Evolutionary conservation across 2,113 vertebrate genomes (phyloP), one percentile per base, ranked within the genome.

Genomic region (Trochalopteron elliotii): DNA sequence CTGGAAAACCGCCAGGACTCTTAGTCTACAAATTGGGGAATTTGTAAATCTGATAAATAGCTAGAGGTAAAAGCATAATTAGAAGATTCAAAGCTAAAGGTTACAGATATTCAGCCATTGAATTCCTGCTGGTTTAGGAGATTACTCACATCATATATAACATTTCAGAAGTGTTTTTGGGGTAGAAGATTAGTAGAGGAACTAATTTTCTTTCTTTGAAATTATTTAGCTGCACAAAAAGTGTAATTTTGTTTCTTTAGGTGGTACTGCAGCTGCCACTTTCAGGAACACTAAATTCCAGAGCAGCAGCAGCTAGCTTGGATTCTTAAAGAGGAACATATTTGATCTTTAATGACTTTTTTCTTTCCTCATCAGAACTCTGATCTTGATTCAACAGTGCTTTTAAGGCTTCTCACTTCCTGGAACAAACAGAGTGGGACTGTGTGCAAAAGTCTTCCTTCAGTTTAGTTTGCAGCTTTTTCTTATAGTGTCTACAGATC

Each of bases 11-110:
- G 94, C 12, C 64, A 68, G 59, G 80, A 91, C 50, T 20, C 81
- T 93, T 89, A 96, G 65, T 96, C 60, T 95, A 7, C 59, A n/a
- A n/a, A 79, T 40, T 39, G 79, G 9, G 8, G 37, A 89, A 91
- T 92, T 57, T 84, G 85, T 70, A 93, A 81, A 89, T 85, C 25
- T 83, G 77, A 96, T 96, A 95, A 96, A 95, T 23, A 94, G 45
- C 82, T 87, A 65, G 67, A 95, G 18, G 64, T 92, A 95, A 93
- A 95, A 94, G 35, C 30, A 49, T 89, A 97, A 94, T 82, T 95
- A 74, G 82, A 89, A 94, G 39, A 93, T 94, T 87, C 71, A 78
- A 60, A 69, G 35, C 31, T 69, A 92, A 91, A 95, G 56, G 76
- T 93, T 94, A 88, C 30, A 77, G 13, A 60, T 52, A 91, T 72